Evolutionary conservation across 2,888 invertebrate genomes (phyloP), one percentile per base, ranked within the genome.

Genomic region (Luperina nickerlii): DNA sequence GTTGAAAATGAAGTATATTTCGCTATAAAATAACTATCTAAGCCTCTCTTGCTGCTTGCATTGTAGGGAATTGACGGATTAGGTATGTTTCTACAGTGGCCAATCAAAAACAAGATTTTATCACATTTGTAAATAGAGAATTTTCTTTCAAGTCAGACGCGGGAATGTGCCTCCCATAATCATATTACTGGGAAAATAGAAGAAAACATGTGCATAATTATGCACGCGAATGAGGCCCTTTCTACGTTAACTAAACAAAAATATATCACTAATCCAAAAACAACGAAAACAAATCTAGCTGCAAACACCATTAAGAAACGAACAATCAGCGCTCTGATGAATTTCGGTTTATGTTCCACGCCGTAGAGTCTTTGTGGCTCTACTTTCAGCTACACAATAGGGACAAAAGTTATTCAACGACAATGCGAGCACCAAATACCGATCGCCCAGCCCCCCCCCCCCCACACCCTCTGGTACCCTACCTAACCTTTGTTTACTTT

Each of bases 361-460:
- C 94, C 93, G 94, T 91, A 90, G 93, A 95, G 95, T 96, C 97
- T 96, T 97, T 96, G 97, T 96, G 96, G 95, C 94, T 95, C 94
- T 96, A 95, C 96, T 96, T 96, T 95, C 95, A 95, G 94, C 95
- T 89, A 95, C 96, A 97, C 96, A 97, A 97, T 97, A 96, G 97
- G 97, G 96, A 97, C 97, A 97, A 97, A 97, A 97, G 97, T 97
- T 97, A 96, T 96, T 96, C 96, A 95, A 95, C 96, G 96, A 97
- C 97, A 97, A 96, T 97, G 96, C 96, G 96, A 96, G 95, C 96
- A 96, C 97, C 96, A 96, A 97, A 97, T 97, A 97, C 97, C 97
- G 96, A 97, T 96, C 97, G 96, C 94, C 95, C 94, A 94, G 94
- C 93, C 91, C 89, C 90, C 32, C 91, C 89, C 90, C 32, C 32